Evolutionary conservation across 2,797 vertebrate species (phyloP), one percentile per base, ranked within the genome.

Genomic region (Caiman crocodilus): DNA sequence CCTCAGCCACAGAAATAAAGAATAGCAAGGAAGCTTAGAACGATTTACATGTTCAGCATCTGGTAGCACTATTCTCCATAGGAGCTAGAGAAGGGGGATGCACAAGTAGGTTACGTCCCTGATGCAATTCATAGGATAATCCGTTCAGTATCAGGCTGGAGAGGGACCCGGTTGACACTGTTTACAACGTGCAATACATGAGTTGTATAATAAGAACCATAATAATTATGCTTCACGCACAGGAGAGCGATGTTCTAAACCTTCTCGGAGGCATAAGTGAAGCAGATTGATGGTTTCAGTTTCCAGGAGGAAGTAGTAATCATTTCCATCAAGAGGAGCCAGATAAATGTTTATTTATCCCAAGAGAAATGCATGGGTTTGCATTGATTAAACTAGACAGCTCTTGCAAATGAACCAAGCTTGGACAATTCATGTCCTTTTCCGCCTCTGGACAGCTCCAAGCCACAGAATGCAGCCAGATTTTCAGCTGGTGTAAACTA

Each of bases 261-360:
- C 81, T 94, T 78, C 82, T 74, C 88, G 83, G 93, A 85, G 85
- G 80, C 69, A 79, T 69, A 93, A 94, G 83, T 50, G 92, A 95
- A 86, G 82, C 78, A 87, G 94, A 94, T 55, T 55, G 13, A 2
- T 85, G 93, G 83, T 90, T 93, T 95, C 63, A 5, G 86, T 94
- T 94, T 90, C 76, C 81, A 89, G 74, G 94, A 90, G 95, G 89
- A 92, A 89, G 76, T 90, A 89, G 82, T 84, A 85, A 88, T 5
- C 73, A 84, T 94, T 97, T 93, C 85, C 91, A 96, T 96, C 95
- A 84, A 91, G 85, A 93, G 84, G 93, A 90, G 76, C 84, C 55
- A 18, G 42, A 50, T 71, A 92, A 94, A 50, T 50, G 42, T 50
- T 50, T 20, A 55, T 87, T 95, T 59, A 95, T 87, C 71, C 2